Conservation (phyloP, 64 coral and sea anemone species). For the Hydrozoanthus tunicans region DNA sequence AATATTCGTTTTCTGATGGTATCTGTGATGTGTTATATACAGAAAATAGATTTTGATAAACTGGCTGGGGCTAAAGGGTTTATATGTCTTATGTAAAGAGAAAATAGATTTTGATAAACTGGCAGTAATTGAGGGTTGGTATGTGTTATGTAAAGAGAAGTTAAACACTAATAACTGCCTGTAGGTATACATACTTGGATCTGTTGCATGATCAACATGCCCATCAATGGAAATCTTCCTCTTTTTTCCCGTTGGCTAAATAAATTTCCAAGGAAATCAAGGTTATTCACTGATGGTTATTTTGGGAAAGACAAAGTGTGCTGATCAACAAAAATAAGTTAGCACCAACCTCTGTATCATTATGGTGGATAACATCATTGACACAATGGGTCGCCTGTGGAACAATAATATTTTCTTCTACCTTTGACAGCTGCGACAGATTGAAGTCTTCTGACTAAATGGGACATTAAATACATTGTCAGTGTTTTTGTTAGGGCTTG, state of each 20-base stretch:
- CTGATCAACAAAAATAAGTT: too few relatives aligned
- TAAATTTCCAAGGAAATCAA: not conserved
- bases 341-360: conserved; percentile 42
- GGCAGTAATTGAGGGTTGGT: not conserved
- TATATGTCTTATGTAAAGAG: too few relatives aligned
- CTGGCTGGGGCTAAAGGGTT: too few relatives aligned
- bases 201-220: conserved; percentile 29
- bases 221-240: conserved; percentile 58
- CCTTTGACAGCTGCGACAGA: conserved; percentile 47
- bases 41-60: not conserved
- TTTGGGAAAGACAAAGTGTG: too few relatives aligned
- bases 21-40: not conserved
- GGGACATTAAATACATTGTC: too few relatives aligned
- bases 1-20: too few relatives aligned
- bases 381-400: conserved; percentile 6
- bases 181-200: conserved; percentile 46
- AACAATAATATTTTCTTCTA: conserved; percentile 27
- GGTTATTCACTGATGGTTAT: too few relatives aligned
- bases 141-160: too few relatives aligned
- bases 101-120: not conserved
- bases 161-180: not conserved
- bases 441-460: conserved; percentile 69
- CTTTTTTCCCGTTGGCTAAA: conserved; percentile 68
- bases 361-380: conserved; percentile 51
- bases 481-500: too few relatives aligned